Evolutionary conservation across 2,113 vertebrate genomes (phyloP).

Genomic region (Arizona elegans): DNA sequence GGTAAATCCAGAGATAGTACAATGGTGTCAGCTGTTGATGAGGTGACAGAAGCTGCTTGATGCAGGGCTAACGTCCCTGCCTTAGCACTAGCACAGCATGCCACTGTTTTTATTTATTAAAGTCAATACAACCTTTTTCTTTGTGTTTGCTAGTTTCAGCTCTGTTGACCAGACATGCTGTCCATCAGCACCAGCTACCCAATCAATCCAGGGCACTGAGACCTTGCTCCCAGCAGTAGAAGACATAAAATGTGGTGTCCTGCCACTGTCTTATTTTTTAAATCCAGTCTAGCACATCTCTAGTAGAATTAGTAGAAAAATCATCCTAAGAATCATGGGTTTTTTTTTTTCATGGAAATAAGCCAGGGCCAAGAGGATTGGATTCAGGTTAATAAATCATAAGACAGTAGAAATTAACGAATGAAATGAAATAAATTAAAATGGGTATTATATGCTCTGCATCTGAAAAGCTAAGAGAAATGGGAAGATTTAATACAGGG

Average conservation of each 20-base stretch:
- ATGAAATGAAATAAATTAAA: neutral
- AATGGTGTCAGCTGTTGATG: conserved; percentile 50
- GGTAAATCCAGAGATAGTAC: conserved; percentile 67
- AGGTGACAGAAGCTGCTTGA: conserved; percentile 52
- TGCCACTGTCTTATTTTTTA: neutral
- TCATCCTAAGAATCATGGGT: neutral
- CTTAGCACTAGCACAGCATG: conserved; percentile 64
- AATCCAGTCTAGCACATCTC: neutral
- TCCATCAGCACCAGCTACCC: conserved; percentile 52
- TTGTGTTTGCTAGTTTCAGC: conserved; percentile 55
- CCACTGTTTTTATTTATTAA: conserved; percentile 57
- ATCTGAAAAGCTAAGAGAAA: neutral
- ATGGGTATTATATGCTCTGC: neutral
- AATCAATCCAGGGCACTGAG: conserved; percentile 35
- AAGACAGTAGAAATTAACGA: neutral
- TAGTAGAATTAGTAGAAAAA: neutral
- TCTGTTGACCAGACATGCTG: conserved; percentile 56
- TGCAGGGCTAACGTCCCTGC: conserved; percentile 28
- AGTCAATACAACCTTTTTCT: conserved; percentile 32
- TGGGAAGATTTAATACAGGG: neutral
- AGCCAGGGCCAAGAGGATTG: neutral
- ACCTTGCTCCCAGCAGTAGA: conserved; percentile 20
- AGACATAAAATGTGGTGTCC: neutral
- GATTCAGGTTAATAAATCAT: neutral
- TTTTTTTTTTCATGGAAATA: neutral